A percentile compares a stretch with the other conserved stretches of the same genome.
Evolutionary conservation across 2,113 vertebrate genomes (phyloP).

Genomic region (Chaenogobius annularis): DNA sequence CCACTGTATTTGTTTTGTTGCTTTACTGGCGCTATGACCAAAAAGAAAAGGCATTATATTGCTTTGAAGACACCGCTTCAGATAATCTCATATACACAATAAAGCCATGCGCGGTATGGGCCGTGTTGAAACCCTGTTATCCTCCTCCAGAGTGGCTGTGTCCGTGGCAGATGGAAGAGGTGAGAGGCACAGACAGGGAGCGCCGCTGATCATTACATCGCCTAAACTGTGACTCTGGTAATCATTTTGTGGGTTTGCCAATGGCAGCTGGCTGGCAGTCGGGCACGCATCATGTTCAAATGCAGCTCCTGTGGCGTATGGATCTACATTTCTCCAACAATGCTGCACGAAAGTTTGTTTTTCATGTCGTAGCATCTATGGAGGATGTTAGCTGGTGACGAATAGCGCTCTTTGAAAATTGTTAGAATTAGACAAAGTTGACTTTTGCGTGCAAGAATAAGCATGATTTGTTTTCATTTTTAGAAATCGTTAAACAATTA

Average conservation of each 20-base stretch:
- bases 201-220: slow-evolving; percentile 50
- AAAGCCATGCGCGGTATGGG: slow-evolving; percentile 32
- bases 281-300: slow-evolving; percentile 45
- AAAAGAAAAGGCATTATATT: slow-evolving; percentile 12
- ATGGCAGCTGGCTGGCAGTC: slow-evolving; percentile 61
- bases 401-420: too few species aligned
- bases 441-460: too few species aligned
- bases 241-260: slow-evolving; percentile 47
- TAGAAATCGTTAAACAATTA: too few species aligned
- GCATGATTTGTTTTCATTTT: too few species aligned
- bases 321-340: slow-evolving; percentile 54
- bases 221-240: slow-evolving; percentile 42
- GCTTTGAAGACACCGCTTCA: slow-evolving; percentile 26
- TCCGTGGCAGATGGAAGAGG: slow-evolving; percentile 58
- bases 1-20: not conserved
- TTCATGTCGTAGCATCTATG: slow-evolving; percentile 51
- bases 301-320: slow-evolving; percentile 57
- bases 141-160: slow-evolving; percentile 48
- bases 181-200: slow-evolving; percentile 39
- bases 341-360: slow-evolving; percentile 31
- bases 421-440: too few species aligned
- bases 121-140: slow-evolving; percentile 54
- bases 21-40: not conserved
- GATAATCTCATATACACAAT: slow-evolving; percentile 49
- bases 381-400: not conserved